These are phyloP conservation scores for Lysiphlebus fabarum DNA, from an alignment of 1,140 invertebrate genomes.

Conservation along the genomic window DNA sequence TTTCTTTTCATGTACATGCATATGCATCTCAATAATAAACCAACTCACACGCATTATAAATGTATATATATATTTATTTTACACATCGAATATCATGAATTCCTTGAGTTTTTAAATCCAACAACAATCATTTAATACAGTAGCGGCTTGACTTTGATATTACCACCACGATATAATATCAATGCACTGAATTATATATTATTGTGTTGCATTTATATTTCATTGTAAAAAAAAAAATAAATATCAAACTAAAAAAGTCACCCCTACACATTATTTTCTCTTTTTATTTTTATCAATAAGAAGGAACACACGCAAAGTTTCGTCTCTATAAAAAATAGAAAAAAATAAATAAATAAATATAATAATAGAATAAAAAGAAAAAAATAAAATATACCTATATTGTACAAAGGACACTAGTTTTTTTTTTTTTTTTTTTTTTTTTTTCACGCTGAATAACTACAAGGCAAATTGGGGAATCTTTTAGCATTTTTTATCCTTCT, in stretches of 20 bases:
- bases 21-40: too few relatives aligned
- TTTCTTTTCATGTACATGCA: too few relatives aligned
- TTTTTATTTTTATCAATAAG: neutral
- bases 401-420: neutral
- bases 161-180: too few relatives aligned
- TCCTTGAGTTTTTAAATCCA: too few relatives aligned
- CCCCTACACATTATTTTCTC: neutral
- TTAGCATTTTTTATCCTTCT: neutral
- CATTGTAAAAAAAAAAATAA: neutral
- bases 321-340: constrained; percentile 4
- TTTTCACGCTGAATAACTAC: constrained; percentile 2
- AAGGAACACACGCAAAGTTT: constrained; percentile 13
- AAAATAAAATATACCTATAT: neutral
- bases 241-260: neutral
- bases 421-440: too few relatives aligned
- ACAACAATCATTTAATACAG: too few relatives aligned
- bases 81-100: too few relatives aligned
- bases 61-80: too few relatives aligned
- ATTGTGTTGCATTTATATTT: too few relatives aligned
- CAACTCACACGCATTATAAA: too few relatives aligned
- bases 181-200: too few relatives aligned
- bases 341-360: constrained; percentile 8
- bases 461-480: constrained; percentile 16
- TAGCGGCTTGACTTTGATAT: too few relatives aligned
- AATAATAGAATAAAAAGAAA: constrained; percentile 1